Conservation (phyloP, 2,113 vertebrate species). For the Galeopterus variegatus region DNA sequence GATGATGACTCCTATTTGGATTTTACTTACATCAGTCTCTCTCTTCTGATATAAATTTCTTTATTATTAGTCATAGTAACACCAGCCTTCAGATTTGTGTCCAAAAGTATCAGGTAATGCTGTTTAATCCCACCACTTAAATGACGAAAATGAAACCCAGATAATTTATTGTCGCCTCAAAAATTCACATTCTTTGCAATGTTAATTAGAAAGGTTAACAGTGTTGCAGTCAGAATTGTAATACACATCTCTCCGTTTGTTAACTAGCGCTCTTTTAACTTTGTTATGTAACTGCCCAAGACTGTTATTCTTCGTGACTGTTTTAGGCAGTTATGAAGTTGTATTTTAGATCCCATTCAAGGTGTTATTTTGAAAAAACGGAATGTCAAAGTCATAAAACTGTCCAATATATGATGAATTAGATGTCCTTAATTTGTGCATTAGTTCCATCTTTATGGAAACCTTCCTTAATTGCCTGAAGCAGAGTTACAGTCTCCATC, state of each 20-base stretch:
- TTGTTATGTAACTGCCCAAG: neutral
- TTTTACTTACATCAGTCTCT: neutral
- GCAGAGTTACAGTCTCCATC: neutral
- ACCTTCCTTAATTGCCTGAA: neutral
- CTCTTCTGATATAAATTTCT: neutral
- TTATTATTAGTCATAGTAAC: neutral
- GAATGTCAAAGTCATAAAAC: neutral
- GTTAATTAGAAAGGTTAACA: neutral
- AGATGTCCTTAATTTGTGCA: neutral
- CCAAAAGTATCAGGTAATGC: neutral
- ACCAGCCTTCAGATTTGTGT: neutral
- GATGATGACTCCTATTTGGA: neutral
- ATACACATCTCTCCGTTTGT: neutral
- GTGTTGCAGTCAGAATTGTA: neutral
- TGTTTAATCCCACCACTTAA: neutral
- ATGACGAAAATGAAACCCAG: neutral
- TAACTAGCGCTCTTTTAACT: neutral
- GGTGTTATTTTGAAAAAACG: slow-evolving; percentile 22
- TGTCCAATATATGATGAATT: neutral
- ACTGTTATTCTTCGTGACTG: neutral
- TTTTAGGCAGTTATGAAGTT: neutral
- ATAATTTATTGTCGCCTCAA: neutral
- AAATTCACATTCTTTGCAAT: neutral
- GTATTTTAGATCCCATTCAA: neutral
- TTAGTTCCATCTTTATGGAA: neutral